phyloP scores from a whole-genome alignment of 2,888 invertebrate species.

The Cheiracanthium punctorium region DNA sequence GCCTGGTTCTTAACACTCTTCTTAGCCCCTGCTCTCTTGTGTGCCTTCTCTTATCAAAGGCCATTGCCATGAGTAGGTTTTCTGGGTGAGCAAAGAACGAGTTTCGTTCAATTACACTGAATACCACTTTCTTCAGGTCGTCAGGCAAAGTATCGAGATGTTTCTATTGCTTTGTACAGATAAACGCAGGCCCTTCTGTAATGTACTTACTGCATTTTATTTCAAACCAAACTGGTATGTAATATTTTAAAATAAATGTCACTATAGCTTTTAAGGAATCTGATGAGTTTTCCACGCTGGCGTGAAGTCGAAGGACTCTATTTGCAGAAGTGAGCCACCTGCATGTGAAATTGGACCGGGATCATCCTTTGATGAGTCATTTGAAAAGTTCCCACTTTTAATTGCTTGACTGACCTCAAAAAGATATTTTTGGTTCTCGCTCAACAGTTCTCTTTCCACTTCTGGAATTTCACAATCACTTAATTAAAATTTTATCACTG shows the following conservation, averaged over 20 bases:
- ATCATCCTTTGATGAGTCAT: neutral
- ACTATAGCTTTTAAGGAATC: neutral
- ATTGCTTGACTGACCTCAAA: neutral
- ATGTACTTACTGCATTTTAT: neutral
- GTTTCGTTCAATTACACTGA: neutral
- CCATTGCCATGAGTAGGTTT: conserved; percentile 1
- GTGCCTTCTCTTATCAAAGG: neutral
- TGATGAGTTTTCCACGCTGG: neutral
- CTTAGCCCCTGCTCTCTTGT: neutral
- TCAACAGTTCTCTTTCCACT: no score
- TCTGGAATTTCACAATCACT: no score
- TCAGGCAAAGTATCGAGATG: neutral
- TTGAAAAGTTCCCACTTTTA: neutral
- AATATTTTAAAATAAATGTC: neutral
- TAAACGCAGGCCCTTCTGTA: neutral
- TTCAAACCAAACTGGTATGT: neutral
- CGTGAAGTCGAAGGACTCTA: neutral
- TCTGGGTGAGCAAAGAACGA: conserved; percentile 1
- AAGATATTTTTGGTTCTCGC: neutral
- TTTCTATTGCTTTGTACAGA: conserved; percentile 6
- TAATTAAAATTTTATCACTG: no score
- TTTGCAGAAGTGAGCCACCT: neutral
- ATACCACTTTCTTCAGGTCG: neutral
- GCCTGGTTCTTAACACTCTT: neutral
- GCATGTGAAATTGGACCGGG: neutral